These are phyloP conservation scores for Papilio machaon DNA, from an alignment of 1,140 invertebrate genomes.

Conservation along the genomic window DNA sequence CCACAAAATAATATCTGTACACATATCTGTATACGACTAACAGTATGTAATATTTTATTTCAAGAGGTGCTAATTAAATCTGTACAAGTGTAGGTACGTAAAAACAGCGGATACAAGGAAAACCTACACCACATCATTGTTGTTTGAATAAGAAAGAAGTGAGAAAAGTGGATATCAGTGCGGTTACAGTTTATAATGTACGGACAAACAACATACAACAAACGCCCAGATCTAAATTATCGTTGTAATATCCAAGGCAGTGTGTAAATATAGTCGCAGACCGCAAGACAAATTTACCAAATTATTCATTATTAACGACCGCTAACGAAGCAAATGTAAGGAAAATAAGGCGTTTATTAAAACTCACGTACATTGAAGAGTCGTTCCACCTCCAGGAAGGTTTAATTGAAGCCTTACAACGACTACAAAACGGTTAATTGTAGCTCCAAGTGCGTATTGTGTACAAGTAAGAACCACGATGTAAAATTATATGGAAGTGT, in stretches of 20 bases:
- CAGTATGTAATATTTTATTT: neutral
- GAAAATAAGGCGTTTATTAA: slow-evolving; percentile 56
- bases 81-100: too few relatives aligned
- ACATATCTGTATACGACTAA: neutral
- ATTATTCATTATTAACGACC: slow-evolving; percentile 40
- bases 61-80: too few relatives aligned
- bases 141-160: slow-evolving; percentile 1
- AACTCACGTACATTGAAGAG: slow-evolving; percentile 52
- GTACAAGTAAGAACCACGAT: slow-evolving; percentile 38
- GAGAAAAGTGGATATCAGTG: neutral
- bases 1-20: too few relatives aligned
- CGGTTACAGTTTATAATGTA: neutral
- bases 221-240: neutral
- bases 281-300: slow-evolving; percentile 39
- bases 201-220: neutral
- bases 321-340: slow-evolving; percentile 37
- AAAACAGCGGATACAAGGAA: neutral
- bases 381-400: slow-evolving; percentile 57
- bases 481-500: slow-evolving; percentile 42
- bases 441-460: slow-evolving; percentile 72
- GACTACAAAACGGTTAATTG: slow-evolving; percentile 76
- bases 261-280: slow-evolving; percentile 34
- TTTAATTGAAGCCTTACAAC: slow-evolving; percentile 75
- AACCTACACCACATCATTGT: neutral
- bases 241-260: neutral